Evolutionary conservation across 2,888 invertebrate species (phyloP), one percentile per base, ranked within the genome.

Genomic region (Operophtera brumata): DNA sequence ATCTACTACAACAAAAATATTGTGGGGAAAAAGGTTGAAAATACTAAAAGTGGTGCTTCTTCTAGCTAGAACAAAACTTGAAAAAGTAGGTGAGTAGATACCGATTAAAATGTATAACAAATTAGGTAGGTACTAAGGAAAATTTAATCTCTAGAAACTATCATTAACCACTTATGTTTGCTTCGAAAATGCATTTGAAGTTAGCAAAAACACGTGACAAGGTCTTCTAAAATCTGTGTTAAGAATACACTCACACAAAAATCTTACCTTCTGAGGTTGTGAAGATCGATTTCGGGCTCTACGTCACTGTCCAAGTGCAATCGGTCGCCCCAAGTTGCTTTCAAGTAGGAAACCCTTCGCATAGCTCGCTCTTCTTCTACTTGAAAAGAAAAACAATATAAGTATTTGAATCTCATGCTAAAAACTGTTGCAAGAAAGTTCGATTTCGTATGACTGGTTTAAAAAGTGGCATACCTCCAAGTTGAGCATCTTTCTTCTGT

Each of bases 301-400:
- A 83, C 80, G 67, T 94, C 94, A 72, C 93, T 94, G 75, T 96
- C 95, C 63, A 94, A 88, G 70, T 93, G 93, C 84, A 94, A 91
- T 57, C 94, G 90, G 73, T 95, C 95, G 59, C 94, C 94, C 92
- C 95, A 96, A 8, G 97, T 98, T 39, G 98, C 98, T 87, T 96
- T 96, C 65, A 98, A 91, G 87, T 98, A 98, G n/a, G 97, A 98
- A 65, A 97, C 96, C 68, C 98, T 92, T 67, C 98, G 93, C 86
- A 95, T 96, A 20, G 94, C 93, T 63, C 96, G 93, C 73, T 97
- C 96, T 78, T 97, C 97, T 77, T 96, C 96, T 82, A 91, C 93
- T 92, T 80, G 62, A 59, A 79, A 86, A 70, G 67, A 78, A 74
- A 57, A 77, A 60, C 57, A 40, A 12, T 44, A 28, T 50, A n/a